These are phyloP conservation scores for Ivindomyrus marchei DNA, from an alignment of 2,113 vertebrate genomes.

Conservation along the genomic window DNA sequence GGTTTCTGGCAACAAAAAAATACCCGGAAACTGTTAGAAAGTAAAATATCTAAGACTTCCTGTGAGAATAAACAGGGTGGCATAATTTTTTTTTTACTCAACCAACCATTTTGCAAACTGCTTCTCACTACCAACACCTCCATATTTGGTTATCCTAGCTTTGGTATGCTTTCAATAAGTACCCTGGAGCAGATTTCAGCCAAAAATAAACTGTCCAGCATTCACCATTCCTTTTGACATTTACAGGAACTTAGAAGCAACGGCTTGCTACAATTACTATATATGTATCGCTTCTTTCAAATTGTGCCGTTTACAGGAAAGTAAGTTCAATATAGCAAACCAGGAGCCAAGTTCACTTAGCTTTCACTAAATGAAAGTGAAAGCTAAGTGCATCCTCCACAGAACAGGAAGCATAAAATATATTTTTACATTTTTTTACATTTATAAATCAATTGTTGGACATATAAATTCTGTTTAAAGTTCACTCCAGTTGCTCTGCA, in stretches of 20 bases:
- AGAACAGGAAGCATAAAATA: neutral
- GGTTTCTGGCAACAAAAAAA: neutral
- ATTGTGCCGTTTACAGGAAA: neutral
- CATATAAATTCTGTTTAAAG: neutral
- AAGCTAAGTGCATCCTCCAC: neutral
- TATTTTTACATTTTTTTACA: neutral
- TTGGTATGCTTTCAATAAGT: neutral
- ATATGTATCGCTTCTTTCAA: neutral
- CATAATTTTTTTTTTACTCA: conserved; percentile 5
- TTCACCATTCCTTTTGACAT: neutral
- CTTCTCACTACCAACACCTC: conserved; percentile 18
- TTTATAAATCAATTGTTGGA: neutral
- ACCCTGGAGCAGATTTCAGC: neutral
- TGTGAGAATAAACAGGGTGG: conserved; percentile 13
- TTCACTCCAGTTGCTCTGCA: neutral
- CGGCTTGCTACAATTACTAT: neutral
- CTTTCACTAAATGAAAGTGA: neutral
- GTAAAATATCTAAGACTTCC: conserved; percentile 31
- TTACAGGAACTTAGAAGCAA: neutral
- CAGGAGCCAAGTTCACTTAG: neutral
- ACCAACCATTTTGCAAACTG: neutral
- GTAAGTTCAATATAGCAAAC: neutral
- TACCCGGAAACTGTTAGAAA: neutral
- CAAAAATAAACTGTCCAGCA: neutral
- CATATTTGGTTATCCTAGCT: neutral